Evolutionary conservation across 2,888 invertebrate genomes (phyloP), one percentile per base, ranked within the genome.

Genomic region (Unio pictorum): DNA sequence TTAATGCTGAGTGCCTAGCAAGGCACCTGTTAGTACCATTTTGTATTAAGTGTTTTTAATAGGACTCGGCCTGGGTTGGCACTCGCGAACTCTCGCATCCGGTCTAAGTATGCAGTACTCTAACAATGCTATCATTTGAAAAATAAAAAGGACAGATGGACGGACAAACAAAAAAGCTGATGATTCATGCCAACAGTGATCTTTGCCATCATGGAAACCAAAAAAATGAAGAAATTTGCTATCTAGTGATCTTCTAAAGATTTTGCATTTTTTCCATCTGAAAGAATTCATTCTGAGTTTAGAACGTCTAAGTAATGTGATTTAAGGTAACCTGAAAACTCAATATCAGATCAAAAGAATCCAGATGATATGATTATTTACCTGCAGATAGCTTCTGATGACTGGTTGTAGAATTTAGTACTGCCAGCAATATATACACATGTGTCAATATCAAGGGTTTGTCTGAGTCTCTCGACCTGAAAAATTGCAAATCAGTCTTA

Each of bases 341-440:
- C 45, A 45, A 45, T 45, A 45, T 45, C 45, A 11, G 45, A 45
- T 45, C 45, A 45, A 45, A 45, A 45, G 45, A 45, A 45, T 45
- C 45, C 45, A 45, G 45, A 45, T 45, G 11, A 45, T 11, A 18
- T 34, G 18, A n/a, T 59, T 56, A 68, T 67, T 66, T 74, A 85
- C 85, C 75, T 79, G 80, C 86, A 86, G 55, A 86, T 80, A 26
- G 70, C 78, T 66, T 84, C 79, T 5, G 83, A 76, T 34, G 71
- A 72, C 3, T 76, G 26, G 61, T 78, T 73, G 65, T 69, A 69
- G 68, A 83, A 79, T 63, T 71, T 80, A 8, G 81, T 78, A 28
- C 82, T 71, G 4, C 85, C 86, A 61, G 84, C 73, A 17, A 86
- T 80, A 75, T 86, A 86, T 8, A 86, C 79, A 78, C 82, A 79